Percentiles rank a stretch among this genome's conserved stretches.
Evolutionary conservation across 2,113 vertebrate species (phyloP).

Genomic region (Amazona vittata): DNA sequence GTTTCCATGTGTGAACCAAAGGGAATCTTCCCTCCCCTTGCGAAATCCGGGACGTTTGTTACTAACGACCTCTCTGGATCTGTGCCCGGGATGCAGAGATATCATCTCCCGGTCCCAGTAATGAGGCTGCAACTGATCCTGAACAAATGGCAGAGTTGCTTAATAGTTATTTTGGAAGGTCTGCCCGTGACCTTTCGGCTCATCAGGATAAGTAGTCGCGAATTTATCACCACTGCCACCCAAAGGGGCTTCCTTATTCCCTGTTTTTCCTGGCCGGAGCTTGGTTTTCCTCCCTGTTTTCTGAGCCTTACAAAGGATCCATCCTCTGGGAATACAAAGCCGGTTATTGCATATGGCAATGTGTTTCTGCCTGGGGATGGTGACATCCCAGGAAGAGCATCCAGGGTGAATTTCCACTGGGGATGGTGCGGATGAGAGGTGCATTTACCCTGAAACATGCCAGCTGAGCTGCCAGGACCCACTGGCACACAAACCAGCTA

Average conservation of each 20-base stretch:
- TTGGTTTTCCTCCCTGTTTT: background rate
- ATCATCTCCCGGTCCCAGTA: slow-evolving; percentile 71
- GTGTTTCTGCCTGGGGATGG: fast-evolving
- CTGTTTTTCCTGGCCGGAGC: slow-evolving; percentile 55
- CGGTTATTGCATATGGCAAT: fast-evolving
- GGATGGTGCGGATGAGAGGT: fast-evolving
- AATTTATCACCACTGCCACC: slow-evolving; percentile 60
- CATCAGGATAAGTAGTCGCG: slow-evolving; percentile 55
- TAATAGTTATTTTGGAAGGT: slow-evolving; percentile 74
- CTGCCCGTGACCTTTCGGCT: slow-evolving; percentile 73
- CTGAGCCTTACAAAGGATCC: background rate
- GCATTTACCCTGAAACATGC: background rate
- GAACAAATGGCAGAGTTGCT: slow-evolving; percentile 78
- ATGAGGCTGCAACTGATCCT: slow-evolving; percentile 76
- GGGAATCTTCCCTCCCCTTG: slow-evolving; percentile 61
- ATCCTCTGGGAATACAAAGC: background rate
- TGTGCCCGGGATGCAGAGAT: slow-evolving; percentile 67
- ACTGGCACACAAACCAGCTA: fast-evolving
- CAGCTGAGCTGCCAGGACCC: background rate
- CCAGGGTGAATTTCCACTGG: background rate
- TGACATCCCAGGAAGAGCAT: background rate
- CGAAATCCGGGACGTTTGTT: slow-evolving; percentile 67
- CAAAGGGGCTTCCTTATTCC: slow-evolving; percentile 38
- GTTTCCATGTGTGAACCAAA: background rate
- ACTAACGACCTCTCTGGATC: slow-evolving; percentile 74